Percentiles rank a stretch among this genome's conserved stretches.
These are phyloP conservation scores for Tenthredo livida DNA, from an alignment of 2,888 invertebrate species.

Conservation along the genomic window DNA sequence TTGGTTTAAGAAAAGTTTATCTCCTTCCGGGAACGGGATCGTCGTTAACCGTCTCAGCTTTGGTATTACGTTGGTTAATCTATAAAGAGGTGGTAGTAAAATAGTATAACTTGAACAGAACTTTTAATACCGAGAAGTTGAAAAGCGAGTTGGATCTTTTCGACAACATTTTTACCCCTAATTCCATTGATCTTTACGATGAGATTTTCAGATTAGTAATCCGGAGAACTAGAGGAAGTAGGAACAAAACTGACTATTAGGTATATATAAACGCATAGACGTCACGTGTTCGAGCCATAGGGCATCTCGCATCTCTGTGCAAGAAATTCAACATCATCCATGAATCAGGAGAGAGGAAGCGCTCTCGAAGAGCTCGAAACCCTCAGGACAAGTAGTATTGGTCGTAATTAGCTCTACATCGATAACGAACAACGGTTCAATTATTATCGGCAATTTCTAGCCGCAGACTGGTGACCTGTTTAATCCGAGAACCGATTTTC, in stretches of 20 bases:
- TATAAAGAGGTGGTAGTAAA: constrained; percentile 12
- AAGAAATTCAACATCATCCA: not conserved
- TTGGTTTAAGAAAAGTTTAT: not conserved
- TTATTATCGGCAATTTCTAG: not conserved
- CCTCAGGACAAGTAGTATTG: not conserved
- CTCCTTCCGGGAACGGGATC: not conserved
- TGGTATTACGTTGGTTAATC: not conserved
- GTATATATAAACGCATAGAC: too few species aligned
- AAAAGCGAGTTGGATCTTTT: not conserved
- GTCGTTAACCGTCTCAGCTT: constrained; percentile 15
- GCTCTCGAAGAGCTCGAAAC: not conserved
- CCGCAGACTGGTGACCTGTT: not conserved
- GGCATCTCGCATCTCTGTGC: not conserved
- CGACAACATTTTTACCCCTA: not conserved
- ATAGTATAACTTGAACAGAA: not conserved
- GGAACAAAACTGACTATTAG: not conserved
- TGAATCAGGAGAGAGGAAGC: not conserved
- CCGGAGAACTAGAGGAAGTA: too few species aligned
- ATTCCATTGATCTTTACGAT: not conserved
- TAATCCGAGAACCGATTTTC: not conserved
- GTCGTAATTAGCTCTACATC: not conserved
- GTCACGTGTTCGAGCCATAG: not conserved
- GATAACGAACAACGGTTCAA: not conserved
- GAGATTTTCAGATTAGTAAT: not conserved
- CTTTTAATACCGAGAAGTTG: not conserved